These are phyloP conservation scores for Menura novaehollandiae DNA, from an alignment of 2,113 vertebrate species.

Conservation along the genomic window DNA sequence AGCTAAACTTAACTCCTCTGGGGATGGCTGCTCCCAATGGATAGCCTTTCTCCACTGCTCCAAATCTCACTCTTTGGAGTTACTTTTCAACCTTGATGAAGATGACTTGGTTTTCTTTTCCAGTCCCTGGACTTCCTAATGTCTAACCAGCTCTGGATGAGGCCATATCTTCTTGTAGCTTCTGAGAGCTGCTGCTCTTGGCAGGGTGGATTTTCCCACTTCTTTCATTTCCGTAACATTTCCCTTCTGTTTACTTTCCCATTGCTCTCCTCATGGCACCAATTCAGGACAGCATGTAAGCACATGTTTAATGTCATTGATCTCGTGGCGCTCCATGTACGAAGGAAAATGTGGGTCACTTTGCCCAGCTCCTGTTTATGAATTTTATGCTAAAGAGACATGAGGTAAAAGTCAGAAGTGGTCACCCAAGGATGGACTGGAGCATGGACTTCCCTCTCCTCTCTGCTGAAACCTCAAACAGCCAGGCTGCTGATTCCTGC, in stretches of 20 bases:
- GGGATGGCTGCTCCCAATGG: accelerated
- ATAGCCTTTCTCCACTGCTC: neutral
- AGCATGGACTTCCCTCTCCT: neutral
- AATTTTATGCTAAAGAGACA: neutral
- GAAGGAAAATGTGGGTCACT: neutral
- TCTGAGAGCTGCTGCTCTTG: slow-evolving; percentile 4
- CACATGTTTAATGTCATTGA: slow-evolving; percentile 53
- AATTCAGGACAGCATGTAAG: slow-evolving; percentile 49
- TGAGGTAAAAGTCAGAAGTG: neutral
- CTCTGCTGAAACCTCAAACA: neutral
- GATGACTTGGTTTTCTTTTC: neutral
- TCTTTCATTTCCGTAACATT: slow-evolving; percentile 52
- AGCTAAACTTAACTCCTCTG: neutral
- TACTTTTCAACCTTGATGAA: neutral
- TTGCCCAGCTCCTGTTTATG: neutral
- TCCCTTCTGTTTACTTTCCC: slow-evolving; percentile 50
- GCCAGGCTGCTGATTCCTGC: neutral
- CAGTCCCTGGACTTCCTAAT: neutral
- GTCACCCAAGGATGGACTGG: neutral
- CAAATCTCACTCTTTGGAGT: neutral
- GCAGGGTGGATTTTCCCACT: slow-evolving; percentile 14
- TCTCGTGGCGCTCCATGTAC: neutral
- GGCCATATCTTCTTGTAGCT: neutral
- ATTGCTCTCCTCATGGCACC: slow-evolving; percentile 40
- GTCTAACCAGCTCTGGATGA: neutral